Evolutionary conservation across 2,888 invertebrate species (phyloP).

Genomic region (Drosophila vallismaia): DNA sequence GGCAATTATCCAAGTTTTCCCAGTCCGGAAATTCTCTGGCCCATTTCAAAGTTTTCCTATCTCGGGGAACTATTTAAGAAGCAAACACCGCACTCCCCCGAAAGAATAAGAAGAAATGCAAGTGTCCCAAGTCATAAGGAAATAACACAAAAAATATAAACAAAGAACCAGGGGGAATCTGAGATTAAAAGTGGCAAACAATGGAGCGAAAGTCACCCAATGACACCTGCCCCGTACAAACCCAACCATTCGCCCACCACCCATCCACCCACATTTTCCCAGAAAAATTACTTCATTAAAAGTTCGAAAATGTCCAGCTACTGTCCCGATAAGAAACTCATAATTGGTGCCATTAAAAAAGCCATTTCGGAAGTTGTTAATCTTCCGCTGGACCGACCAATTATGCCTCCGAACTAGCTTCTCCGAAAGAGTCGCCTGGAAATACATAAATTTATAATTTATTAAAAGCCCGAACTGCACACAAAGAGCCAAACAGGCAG

Average conservation of each 20-base stretch:
- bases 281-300: constrained; percentile 76
- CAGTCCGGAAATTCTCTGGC: neutral
- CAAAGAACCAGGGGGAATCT: neutral
- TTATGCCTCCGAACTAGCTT: constrained; percentile 69
- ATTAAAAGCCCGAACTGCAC: constrained; percentile 55
- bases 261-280: constrained; percentile 6
- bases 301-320: constrained; percentile 68
- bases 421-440: constrained; percentile 38
- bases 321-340: constrained; percentile 79
- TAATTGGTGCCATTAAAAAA: constrained; percentile 80
- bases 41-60: constrained; percentile 29
- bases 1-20: constrained; percentile 21
- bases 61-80: constrained; percentile 25
- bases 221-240: constrained; percentile 23
- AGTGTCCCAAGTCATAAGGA: constrained; percentile 5
- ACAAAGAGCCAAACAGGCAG: constrained; percentile 15
- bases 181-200: constrained; percentile 68
- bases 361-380: constrained; percentile 81
- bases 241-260: neutral
- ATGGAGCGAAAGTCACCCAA: constrained; percentile 44
- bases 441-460: constrained; percentile 78
- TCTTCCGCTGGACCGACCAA: constrained; percentile 57
- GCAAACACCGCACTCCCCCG: constrained; percentile 16
- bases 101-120: constrained; percentile 12
- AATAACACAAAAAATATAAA: constrained; percentile 3